These are phyloP conservation scores for Epirrhoe alternata DNA, from an alignment of 2,888 invertebrate species.

Conservation along the genomic window DNA sequence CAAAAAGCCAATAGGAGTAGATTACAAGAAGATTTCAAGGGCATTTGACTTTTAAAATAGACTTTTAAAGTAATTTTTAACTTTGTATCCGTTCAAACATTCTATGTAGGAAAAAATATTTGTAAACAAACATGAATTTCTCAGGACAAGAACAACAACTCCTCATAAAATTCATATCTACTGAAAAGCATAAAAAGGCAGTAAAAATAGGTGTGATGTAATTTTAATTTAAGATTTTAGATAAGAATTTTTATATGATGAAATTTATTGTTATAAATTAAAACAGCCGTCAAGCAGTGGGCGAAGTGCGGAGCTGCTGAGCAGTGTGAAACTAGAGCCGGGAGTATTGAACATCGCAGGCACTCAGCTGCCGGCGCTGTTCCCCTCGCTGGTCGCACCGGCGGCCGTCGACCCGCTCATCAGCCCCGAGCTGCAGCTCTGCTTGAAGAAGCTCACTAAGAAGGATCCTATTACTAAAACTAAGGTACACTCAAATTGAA, in stretches of 20 bases:
- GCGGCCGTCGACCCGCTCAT: constrained; percentile 88
- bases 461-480: constrained; percentile 95
- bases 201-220: too few species aligned
- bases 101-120: background rate
- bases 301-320: constrained; percentile 93
- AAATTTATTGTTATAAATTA: background rate
- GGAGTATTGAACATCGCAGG: constrained; percentile 41
- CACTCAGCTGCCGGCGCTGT: constrained; percentile 62
- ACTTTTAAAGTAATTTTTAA: background rate
- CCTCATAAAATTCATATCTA: too few species aligned
- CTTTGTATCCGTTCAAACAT: background rate
- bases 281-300: constrained; percentile 95
- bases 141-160: background rate
- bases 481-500: constrained; percentile 86
- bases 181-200: too few species aligned
- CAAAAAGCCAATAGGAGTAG: constrained; percentile 1
- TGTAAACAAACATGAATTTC: constrained; percentile 10
- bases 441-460: constrained; percentile 94
- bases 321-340: constrained; percentile 64
- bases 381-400: constrained; percentile 65
- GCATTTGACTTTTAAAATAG: constrained; percentile 16
- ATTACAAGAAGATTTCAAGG: constrained; percentile 32
- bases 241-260: background rate
- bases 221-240: too few species aligned
- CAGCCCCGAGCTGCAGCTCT: constrained; percentile 90